These are phyloP conservation scores for Salarias fasciatus DNA, from an alignment of 2,797 vertebrate species.

Conservation along the genomic window DNA sequence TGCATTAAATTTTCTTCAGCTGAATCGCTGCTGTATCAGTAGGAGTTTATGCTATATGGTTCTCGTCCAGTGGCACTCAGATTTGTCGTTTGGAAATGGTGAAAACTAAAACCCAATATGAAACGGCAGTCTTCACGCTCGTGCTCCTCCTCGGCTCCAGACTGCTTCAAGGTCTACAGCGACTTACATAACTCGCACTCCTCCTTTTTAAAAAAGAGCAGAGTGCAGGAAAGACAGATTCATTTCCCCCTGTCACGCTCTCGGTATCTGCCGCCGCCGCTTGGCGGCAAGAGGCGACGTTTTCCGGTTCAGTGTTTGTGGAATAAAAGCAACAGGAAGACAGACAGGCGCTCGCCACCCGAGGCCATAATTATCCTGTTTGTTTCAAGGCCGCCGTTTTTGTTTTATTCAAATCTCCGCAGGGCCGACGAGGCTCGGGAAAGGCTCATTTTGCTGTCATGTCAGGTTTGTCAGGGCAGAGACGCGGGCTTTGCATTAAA, in stretches of 20 bases:
- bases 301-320: slow-evolving; percentile 59
- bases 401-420: slow-evolving; percentile 78
- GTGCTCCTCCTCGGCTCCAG: slow-evolving; percentile 2
- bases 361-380: slow-evolving; percentile 81
- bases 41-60: too few relatives aligned
- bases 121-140: not conserved
- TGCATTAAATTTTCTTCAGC: too few relatives aligned
- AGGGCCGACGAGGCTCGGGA: slow-evolving; percentile 62
- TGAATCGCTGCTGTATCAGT: too few relatives aligned
- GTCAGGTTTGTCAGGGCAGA: slow-evolving; percentile 69
- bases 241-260: slow-evolving; percentile 45
- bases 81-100: too few relatives aligned
- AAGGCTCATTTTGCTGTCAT: slow-evolving; percentile 72
- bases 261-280: slow-evolving; percentile 30
- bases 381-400: slow-evolving; percentile 71
- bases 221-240: slow-evolving; percentile 16
- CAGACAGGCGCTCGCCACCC: slow-evolving; percentile 54
- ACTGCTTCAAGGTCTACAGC: not conserved
- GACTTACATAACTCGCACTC: too few relatives aligned
- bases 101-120: too few relatives aligned
- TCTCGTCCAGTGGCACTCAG: too few relatives aligned
- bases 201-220: too few relatives aligned
- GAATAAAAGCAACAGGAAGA: slow-evolving; percentile 61
- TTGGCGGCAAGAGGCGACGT: slow-evolving; percentile 49
- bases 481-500: slow-evolving; percentile 61